These are phyloP conservation scores for Marcusenius ussheri DNA, from an alignment of 2,113 vertebrate species.

Conservation along the genomic window DNA sequence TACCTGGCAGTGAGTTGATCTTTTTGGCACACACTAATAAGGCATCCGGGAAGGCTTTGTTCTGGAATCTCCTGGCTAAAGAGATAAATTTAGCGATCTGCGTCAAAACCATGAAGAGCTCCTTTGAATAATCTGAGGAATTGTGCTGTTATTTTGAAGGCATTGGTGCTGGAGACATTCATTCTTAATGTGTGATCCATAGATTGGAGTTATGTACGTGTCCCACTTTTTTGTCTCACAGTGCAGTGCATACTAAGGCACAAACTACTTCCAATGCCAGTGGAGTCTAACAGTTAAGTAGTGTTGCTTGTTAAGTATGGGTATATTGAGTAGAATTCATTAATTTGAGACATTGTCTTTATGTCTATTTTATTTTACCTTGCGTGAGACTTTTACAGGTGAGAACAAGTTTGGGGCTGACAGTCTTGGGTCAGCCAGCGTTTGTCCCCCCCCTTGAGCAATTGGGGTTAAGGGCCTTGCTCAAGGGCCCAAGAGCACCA, in stretches of 20 bases:
- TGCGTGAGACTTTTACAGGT: neutral
- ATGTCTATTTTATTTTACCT: neutral
- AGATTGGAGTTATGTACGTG: neutral
- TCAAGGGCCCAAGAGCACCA: neutral
- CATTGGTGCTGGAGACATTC: neutral
- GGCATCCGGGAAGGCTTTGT: neutral
- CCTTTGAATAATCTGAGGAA: neutral
- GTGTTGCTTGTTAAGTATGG: neutral
- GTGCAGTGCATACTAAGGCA: neutral
- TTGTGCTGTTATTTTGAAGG: neutral
- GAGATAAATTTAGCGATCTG: neutral
- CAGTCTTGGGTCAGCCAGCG: neutral
- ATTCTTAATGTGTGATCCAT: neutral
- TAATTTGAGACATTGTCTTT: neutral
- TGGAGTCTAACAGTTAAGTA: neutral
- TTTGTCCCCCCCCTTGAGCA: neutral
- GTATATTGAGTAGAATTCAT: neutral
- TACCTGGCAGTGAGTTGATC: neutral
- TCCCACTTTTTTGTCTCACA: neutral
- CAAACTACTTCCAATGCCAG: neutral
- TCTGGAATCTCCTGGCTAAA: neutral
- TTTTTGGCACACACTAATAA: neutral
- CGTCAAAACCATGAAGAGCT: neutral
- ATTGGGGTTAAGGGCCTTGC: neutral
- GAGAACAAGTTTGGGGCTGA: neutral